These are phyloP conservation scores for Gorsachius magnificus DNA, from an alignment of 2,797 vertebrate genomes.

Conservation along the genomic window DNA sequence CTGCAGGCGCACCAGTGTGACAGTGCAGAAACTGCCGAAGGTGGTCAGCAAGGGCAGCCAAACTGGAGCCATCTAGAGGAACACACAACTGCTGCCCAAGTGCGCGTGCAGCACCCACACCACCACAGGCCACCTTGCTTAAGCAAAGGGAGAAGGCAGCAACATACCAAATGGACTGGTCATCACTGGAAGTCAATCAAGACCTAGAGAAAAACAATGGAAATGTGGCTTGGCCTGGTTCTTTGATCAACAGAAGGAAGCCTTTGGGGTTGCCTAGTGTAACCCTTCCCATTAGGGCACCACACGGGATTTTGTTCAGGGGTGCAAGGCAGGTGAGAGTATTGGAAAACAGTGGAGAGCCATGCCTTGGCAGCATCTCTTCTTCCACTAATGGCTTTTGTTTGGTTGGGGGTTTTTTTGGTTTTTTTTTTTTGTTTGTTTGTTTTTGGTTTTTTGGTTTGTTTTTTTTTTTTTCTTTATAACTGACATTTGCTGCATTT, in stretches of 20 bases:
- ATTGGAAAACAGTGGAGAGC: not conserved
- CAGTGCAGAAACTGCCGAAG: not conserved
- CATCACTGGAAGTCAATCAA: not conserved
- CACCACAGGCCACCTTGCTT: not conserved
- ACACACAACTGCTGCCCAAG: no score
- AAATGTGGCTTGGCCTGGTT: not conserved
- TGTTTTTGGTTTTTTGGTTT: no score
- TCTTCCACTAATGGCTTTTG: not conserved
- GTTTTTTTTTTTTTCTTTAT: not conserved
- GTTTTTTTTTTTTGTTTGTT: not conserved
- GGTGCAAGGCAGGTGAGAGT: not conserved
- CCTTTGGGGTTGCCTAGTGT: not conserved
- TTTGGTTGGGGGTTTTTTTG: not conserved
- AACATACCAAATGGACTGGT: not conserved
- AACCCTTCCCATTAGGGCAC: not conserved
- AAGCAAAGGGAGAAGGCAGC: not conserved
- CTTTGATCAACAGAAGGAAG: not conserved
- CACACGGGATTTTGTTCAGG: not conserved
- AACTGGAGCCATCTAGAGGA: not conserved
- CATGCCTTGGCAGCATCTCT: not conserved
- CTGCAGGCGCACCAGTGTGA: not conserved
- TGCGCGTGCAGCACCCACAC: rapidly evolving
- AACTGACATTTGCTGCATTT: not conserved
- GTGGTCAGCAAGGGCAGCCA: not conserved
- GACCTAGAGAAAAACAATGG: not conserved